Base-by-base conservation (phyloP, 1,140 invertebrate species). In the Triops longicaudatus region DNA sequence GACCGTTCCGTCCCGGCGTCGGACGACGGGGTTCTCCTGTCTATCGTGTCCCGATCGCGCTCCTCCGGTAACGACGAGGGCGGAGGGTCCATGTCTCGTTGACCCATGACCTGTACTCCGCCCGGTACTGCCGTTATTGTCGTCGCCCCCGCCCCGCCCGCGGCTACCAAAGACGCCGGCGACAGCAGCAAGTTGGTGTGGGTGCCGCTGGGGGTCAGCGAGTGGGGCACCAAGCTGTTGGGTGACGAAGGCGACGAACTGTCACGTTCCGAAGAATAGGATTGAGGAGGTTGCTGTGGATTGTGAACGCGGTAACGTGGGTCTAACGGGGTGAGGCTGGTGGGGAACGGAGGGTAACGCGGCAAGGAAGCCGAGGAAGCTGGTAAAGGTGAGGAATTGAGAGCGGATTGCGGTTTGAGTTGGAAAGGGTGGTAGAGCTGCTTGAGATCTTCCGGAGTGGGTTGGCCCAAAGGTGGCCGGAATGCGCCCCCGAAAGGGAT, bases 1-100 rank as follows among this genome's bases (percentile, higher is more conserved):
- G 78, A 78, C 1, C 78, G 74, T 73, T 78, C 78, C 1, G 78
- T 78, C 12, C 76, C 78, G 1, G 74, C 78, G 26, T 78, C 78
- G 2, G 78, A 78, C 9, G 74, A 76, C 14, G 78, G 78, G 63
- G 78, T 78, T 7, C 74, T 63, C 14, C 50, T 63, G 14, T 63
- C 78, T n/a, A 75, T 74, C 26, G 76, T 37, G n/a, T 77, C 76
- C 28, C 76, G 76, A 73, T 77, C 76, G 17, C 43, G 63, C 27
- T 27, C 37, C 28, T 37, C 63, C 31, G 14, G 28, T n/a, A 44
- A 11, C 22, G 11, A 73, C 28, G 26, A 31, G 41, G 72, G 26
- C 76, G 22, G 44, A 28, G 12, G 72, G 41, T 42, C 72, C 42
- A 73, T 43, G 76, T 43, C 72, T 44, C 17, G 76, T 37, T 10